These are phyloP conservation scores for Neomorphus geoffroyi DNA, from an alignment of 2,797 vertebrate genomes.

Conservation along the genomic window DNA sequence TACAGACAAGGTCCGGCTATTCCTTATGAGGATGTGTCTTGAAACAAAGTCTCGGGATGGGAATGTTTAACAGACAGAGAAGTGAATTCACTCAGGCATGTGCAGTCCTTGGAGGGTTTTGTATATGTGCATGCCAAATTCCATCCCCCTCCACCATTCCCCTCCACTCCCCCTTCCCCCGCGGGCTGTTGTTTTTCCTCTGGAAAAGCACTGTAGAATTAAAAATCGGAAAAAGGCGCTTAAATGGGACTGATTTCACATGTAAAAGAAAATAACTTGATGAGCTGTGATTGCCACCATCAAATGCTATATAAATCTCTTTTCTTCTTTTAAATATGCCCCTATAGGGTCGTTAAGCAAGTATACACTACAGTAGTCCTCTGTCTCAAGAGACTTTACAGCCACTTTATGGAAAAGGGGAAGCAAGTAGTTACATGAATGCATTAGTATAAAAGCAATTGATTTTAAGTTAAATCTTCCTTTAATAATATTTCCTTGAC, in stretches of 20 bases:
- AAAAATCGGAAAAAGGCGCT: not conserved
- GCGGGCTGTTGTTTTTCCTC: not conserved
- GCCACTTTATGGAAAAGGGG: constrained; percentile 26
- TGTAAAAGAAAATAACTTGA: constrained; percentile 19
- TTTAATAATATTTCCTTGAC: not conserved
- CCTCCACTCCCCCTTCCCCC: no score
- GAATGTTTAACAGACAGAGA: constrained; percentile 9
- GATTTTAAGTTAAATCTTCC: constrained; percentile 42
- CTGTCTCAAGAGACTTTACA: constrained; percentile 53
- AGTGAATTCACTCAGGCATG: not conserved
- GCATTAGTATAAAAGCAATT: constrained; percentile 34
- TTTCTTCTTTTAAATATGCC: not conserved
- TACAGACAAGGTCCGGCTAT: constrained; percentile 44
- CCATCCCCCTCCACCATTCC: not conserved
- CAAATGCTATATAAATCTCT: constrained; percentile 48
- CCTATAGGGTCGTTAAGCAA: constrained; percentile 1
- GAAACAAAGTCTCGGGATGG: constrained; percentile 14
- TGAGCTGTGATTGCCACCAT: constrained; percentile 16
- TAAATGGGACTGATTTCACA: not conserved
- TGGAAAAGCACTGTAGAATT: not conserved
- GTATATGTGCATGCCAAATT: not conserved
- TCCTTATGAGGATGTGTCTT: constrained; percentile 43
- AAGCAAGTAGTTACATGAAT: constrained; percentile 36
- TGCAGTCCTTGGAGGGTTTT: not conserved
- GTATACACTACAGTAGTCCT: not conserved